Evolutionary conservation across 2,797 vertebrate genomes (phyloP).

Genomic region (Lepus townsendii): DNA sequence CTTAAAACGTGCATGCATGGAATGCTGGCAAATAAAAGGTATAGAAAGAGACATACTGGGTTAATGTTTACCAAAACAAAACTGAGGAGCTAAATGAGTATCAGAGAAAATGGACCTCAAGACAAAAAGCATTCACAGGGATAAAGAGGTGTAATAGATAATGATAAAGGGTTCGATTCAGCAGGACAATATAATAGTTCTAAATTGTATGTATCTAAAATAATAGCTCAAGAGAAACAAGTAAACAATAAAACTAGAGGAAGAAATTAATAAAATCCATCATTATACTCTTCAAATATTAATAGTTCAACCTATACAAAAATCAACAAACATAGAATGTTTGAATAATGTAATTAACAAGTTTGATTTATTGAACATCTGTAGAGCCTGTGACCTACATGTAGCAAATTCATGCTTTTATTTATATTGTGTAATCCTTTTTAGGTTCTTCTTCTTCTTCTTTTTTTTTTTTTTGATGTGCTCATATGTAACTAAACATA

Average conservation of each 20-base stretch:
- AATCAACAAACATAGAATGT: background rate
- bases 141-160: background rate
- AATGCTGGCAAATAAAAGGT: background rate
- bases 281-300: background rate
- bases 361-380: background rate
- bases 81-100: background rate
- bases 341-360: too few species aligned
- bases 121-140: background rate
- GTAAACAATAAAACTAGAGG: constrained; percentile 18
- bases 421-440: too few species aligned
- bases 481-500: too few species aligned
- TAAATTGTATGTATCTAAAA: constrained; percentile 25
- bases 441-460: too few species aligned
- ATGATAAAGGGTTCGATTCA: background rate
- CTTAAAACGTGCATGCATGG: constrained; percentile 32
- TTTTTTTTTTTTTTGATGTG: too few species aligned
- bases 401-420: background rate
- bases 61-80: constrained; percentile 37
- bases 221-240: constrained; percentile 27
- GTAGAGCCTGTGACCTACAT: background rate
- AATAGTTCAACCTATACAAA: constrained; percentile 20
- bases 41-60: background rate
- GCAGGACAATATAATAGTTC: background rate
- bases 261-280: background rate
- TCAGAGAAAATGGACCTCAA: constrained; percentile 39